Evolutionary conservation across 2,113 vertebrate species (phyloP).

Genomic region (Pandion haliaetus): DNA sequence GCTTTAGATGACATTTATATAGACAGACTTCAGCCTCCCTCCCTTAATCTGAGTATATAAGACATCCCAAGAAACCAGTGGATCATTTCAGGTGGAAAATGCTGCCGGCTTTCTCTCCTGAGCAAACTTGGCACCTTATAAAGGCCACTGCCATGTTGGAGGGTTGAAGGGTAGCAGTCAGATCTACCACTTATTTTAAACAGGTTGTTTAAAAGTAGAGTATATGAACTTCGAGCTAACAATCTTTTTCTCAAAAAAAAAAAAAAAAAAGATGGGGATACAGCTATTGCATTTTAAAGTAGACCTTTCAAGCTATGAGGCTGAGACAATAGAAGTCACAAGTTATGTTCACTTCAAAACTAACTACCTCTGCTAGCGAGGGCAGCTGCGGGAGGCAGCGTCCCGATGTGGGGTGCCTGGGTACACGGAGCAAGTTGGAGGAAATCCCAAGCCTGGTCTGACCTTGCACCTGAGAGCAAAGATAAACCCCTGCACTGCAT

Average conservation of each 20-base stretch:
- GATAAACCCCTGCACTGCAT: not conserved
- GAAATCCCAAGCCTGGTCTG: not conserved
- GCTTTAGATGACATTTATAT: not conserved
- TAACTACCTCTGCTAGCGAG: not conserved
- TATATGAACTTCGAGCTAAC: not conserved
- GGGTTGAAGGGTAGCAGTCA: not conserved
- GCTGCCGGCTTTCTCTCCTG: not conserved
- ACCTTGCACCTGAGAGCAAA: not conserved
- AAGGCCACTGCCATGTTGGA: not conserved
- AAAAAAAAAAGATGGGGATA: not conserved
- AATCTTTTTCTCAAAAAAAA: not conserved
- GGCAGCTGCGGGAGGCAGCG: fast-evolving
- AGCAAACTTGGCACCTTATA: not conserved
- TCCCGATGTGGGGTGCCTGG: not conserved
- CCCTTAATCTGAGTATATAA: not conserved
- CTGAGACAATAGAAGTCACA: not conserved
- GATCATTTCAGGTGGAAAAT: not conserved
- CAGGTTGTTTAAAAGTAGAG: not conserved
- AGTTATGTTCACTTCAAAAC: not conserved
- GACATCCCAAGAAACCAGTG: not conserved
- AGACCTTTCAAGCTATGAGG: not conserved
- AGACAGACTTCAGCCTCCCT: not conserved
- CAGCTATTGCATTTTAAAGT: not conserved
- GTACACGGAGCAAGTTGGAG: not conserved
- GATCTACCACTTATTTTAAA: not conserved